These are phyloP conservation scores for Neopelma chrysocephalum DNA, from an alignment of 2,797 vertebrate genomes.

Conservation along the genomic window DNA sequence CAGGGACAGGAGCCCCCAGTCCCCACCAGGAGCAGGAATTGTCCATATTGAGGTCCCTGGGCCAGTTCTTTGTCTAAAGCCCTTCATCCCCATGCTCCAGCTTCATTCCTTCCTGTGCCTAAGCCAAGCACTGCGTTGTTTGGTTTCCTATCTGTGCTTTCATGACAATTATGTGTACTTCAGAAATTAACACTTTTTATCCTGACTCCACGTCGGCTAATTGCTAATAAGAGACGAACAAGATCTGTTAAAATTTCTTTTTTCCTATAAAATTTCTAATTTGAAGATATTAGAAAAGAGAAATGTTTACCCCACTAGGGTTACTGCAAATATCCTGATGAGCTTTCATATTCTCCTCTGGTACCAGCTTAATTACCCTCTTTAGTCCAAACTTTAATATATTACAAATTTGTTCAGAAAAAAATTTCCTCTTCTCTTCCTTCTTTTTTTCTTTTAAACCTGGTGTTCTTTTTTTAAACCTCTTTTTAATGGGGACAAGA, in stretches of 20 bases:
- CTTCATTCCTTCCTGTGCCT: background rate
- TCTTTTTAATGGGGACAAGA: background rate
- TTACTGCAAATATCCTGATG: conserved; percentile 49
- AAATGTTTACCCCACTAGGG: conserved; percentile 58
- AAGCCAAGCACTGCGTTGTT: background rate
- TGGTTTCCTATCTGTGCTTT: background rate
- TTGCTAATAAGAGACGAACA: conserved; percentile 37
- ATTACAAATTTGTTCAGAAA: background rate
- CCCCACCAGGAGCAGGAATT: background rate
- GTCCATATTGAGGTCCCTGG: background rate
- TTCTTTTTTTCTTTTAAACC: background rate
- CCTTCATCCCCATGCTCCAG: background rate
- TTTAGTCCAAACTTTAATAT: conserved; percentile 7
- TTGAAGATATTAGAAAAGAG: conserved; percentile 44
- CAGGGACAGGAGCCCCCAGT: background rate
- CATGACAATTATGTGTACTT: background rate
- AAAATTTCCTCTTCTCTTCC: background rate
- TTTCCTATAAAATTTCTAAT: conserved; percentile 47
- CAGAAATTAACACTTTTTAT: conserved; percentile 30
- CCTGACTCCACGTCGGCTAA: background rate
- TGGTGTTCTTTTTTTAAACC: background rate
- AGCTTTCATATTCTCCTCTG: conserved; percentile 26
- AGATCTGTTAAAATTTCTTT: background rate
- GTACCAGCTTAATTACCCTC: conserved; percentile 45
- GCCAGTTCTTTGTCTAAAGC: background rate